Conservation (phyloP, 64 coral and sea anemone species). For the Pocillopora verrucosa region DNA sequence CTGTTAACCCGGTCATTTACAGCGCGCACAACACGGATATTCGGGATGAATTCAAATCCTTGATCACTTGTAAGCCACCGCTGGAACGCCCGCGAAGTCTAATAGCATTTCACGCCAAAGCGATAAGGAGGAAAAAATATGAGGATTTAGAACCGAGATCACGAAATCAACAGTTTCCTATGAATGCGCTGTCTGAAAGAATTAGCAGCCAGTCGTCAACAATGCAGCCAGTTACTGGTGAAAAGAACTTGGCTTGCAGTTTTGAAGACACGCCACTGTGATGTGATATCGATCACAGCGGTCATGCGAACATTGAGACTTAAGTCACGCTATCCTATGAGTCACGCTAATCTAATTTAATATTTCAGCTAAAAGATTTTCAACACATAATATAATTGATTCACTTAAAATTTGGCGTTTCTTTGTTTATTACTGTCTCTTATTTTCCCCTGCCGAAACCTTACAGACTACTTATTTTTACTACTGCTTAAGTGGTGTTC, state of each 20-base stretch:
- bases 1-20: slow-evolving; percentile 13
- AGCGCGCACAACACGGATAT: slow-evolving; percentile 5
- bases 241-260: not conserved
- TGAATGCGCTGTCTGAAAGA: not conserved
- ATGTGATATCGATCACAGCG: not conserved
- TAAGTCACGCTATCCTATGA: not conserved
- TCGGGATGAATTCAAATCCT: slow-evolving; percentile 26
- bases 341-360: not conserved
- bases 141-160: not conserved
- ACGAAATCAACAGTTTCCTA: not conserved
- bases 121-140: not conserved
- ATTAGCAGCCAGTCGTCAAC: not conserved
- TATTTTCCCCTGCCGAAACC: no score
- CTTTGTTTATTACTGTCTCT: no score
- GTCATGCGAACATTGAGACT: not conserved
- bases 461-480: no score
- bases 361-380: no score
- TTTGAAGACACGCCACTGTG: not conserved
- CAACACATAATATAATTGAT: no score
- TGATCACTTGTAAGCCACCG: not conserved
- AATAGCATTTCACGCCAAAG: not conserved
- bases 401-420: no score
- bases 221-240: not conserved
- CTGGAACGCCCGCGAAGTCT: not conserved
- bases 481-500: no score